Evolutionary conservation across 1,140 invertebrate genomes (phyloP).

Genomic region (Augochlora pura): DNA sequence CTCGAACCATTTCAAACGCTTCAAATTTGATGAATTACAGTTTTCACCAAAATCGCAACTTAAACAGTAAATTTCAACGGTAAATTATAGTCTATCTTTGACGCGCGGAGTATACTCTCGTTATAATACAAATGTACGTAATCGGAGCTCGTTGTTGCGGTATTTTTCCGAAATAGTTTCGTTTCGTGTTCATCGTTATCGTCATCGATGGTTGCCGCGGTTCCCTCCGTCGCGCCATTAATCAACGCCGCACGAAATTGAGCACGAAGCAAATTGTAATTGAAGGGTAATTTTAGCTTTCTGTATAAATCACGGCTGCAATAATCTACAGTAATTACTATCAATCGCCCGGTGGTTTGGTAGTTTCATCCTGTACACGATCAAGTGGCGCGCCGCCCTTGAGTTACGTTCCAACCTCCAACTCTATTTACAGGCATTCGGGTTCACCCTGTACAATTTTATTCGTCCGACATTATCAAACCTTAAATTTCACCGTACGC

Average conservation of each 20-base stretch:
- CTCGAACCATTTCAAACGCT: too few relatives aligned
- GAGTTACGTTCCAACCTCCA: background rate
- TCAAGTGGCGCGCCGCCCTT: background rate
- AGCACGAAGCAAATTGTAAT: slow-evolving; percentile 52
- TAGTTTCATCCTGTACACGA: slow-evolving; percentile 18
- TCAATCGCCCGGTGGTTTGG: slow-evolving; percentile 51
- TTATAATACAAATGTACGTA: background rate
- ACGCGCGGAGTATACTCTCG: too few relatives aligned
- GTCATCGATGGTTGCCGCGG: slow-evolving; percentile 29
- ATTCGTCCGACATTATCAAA: background rate
- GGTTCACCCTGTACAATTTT: background rate
- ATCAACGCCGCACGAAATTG: slow-evolving; percentile 56
- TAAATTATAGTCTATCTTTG: too few relatives aligned
- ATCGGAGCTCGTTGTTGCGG: slow-evolving; percentile 6
- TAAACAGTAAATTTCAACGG: too few relatives aligned
- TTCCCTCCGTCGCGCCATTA: slow-evolving; percentile 38
- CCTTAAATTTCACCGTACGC: background rate
- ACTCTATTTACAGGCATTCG: slow-evolving; percentile 7
- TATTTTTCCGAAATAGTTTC: slow-evolving; percentile 37
- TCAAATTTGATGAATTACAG: too few relatives aligned
- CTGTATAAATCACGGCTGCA: slow-evolving; percentile 64
- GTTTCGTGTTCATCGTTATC: slow-evolving; percentile 27
- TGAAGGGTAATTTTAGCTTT: slow-evolving; percentile 62
- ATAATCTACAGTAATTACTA: slow-evolving; percentile 65
- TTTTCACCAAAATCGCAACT: too few relatives aligned